These are phyloP conservation scores for Gobionotothen gibberifrons DNA, from an alignment of 2,797 vertebrate genomes.

Conservation along the genomic window DNA sequence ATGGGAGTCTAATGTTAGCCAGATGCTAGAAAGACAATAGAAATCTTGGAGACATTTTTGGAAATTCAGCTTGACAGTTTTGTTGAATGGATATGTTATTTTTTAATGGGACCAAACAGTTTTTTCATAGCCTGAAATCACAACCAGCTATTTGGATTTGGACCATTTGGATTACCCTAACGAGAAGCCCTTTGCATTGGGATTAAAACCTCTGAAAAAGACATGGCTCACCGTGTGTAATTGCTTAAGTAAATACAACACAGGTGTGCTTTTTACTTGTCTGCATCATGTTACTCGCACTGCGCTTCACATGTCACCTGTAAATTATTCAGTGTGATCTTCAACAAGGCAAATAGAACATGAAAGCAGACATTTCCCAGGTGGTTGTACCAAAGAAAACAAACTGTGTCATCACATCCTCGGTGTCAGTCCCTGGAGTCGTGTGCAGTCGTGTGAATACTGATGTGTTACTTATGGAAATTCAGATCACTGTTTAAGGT, in stretches of 20 bases:
- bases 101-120: no score
- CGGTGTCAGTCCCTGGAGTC: slow-evolving; percentile 9
- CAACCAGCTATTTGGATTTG: no score
- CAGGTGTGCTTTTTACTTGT: background rate
- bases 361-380: background rate
- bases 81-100: no score
- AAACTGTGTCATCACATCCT: slow-evolving; percentile 6
- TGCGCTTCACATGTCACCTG: background rate
- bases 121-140: background rate
- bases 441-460: background rate
- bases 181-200: background rate
- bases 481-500: background rate
- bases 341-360: background rate
- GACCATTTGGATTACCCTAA: no score
- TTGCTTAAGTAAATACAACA: background rate
- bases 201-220: background rate
- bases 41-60: no score
- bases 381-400: background rate
- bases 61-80: no score
- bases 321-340: background rate
- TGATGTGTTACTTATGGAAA: background rate
- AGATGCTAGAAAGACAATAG: background rate
- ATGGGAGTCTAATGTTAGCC: background rate
- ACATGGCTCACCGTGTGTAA: background rate
- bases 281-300: background rate